Evolutionary conservation across 2,888 invertebrate species (phyloP), one percentile per base, ranked within the genome.

Genomic region (Drosophila greeni): DNA sequence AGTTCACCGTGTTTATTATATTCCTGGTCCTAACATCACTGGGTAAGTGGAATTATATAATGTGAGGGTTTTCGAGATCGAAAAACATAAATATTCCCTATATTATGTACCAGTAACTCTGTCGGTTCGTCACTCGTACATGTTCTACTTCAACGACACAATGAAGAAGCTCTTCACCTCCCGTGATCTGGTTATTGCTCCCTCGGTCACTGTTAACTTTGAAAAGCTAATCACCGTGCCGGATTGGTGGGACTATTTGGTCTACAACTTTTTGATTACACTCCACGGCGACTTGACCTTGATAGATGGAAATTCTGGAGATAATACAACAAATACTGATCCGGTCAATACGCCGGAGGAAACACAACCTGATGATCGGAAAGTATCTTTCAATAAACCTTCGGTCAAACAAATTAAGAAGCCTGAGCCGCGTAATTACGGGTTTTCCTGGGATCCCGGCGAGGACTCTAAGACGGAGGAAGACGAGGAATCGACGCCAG

Each of bases 231-330:
- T 78, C 3, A 76, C 77, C 0, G 62, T 79, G 3, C 73, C 75
- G 1, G 85, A 86, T 60, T 86, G 78, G 72, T 86, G 84, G 84
- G 77, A 81, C 26, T 81, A 74, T 55, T 37, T 84, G 37, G 5
- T 59, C 0, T 65, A 45, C 33, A 76, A 74, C 45, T 80, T 79
- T 62, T 5, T 84, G 1, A 42, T 74, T 16, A 82, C 70, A 6
- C 55, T 86, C 1, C 76, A 84, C 33, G 78, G 73, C 18, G 72
- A 82, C 5, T 60, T 83, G 68, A 23, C 45, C 1, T 1, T 52
- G 0, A 2, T 6, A 9, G 2, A 14, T 1, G 34, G 24, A 12
- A 0, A 8, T 5, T 0, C 18, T 14, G 3, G 2, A 6, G 26
- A 18, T 1, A 33, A 14, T 5, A 11, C 14, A 6, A 12, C 18